A percentile compares a stretch with the other conserved stretches of the same genome.
These are phyloP conservation scores for Epizoanthus ramosus DNA, from an alignment of 92 coral and sea anemone species.

Conservation along the genomic window DNA sequence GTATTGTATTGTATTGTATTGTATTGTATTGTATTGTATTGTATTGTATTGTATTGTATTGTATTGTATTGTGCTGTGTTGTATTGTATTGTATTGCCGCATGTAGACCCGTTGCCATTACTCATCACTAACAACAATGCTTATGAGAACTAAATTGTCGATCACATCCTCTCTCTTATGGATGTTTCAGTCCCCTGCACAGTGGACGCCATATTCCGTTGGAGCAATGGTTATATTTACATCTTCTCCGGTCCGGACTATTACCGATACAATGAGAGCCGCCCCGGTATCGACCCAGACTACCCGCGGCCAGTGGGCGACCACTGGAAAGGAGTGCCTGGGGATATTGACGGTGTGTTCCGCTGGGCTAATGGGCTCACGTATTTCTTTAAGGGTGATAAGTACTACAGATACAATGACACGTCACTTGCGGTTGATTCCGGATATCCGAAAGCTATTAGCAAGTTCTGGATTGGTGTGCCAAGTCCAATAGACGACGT, in stretches of 20 bases:
- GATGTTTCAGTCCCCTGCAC: conserved; percentile 69
- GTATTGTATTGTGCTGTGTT: no score
- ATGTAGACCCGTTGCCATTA: no score
- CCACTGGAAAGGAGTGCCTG: conserved; percentile 89
- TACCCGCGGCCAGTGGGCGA: conserved; percentile 78
- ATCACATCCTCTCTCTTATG: neutral
- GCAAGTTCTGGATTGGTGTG: conserved; percentile 78
- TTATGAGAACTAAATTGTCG: neutral
- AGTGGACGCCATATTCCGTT: conserved; percentile 81
- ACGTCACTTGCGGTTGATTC: conserved; percentile 66
- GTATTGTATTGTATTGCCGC: no score
- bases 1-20: no score
- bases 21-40: no score
- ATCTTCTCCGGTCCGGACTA: conserved; percentile 82
- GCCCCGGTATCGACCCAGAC: conserved; percentile 76
- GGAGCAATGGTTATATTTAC: conserved; percentile 83
- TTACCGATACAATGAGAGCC: conserved; percentile 82
- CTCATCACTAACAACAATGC: no score
- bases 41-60: no score
- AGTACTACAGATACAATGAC: conserved; percentile 87
- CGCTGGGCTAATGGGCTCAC: conserved; percentile 87
- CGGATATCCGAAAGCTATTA: conserved; percentile 78
- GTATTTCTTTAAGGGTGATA: conserved; percentile 86
- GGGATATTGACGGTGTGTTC: conserved; percentile 77
- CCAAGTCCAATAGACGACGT: conserved; percentile 88